Conservation (phyloP, 2,888 invertebrate genomes). For the Oxyteleia sp. region DNA sequence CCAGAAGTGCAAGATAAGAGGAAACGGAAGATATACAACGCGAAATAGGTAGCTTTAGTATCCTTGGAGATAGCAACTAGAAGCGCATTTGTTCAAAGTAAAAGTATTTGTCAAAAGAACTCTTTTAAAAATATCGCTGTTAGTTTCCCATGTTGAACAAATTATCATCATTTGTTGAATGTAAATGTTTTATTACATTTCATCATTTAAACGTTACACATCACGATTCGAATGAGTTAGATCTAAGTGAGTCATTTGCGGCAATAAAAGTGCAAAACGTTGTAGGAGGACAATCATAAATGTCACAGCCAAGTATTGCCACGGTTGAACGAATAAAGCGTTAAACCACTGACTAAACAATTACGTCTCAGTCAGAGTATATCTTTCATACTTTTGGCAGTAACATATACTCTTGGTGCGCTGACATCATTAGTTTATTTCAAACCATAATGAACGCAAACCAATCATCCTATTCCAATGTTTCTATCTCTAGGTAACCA, state of each 20-base stretch:
- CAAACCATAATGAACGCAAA: constrained; percentile 12
- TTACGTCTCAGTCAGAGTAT: constrained; percentile 19
- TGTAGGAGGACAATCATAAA: constrained; percentile 67
- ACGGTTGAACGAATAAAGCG: constrained; percentile 39
- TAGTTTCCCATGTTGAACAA: too few relatives aligned
- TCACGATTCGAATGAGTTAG: constrained; percentile 21
- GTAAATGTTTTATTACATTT: not conserved
- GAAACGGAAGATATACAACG: constrained; percentile 42
- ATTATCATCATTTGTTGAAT: too few relatives aligned
- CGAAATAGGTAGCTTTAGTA: constrained; percentile 46
- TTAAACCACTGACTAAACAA: constrained; percentile 47
- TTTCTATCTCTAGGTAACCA: not conserved
- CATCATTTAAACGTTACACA: constrained; percentile 20
- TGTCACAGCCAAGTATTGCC: constrained; percentile 47
- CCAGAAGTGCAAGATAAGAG: constrained; percentile 64
- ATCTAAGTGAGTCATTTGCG: constrained; percentile 55
- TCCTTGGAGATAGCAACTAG: constrained; percentile 12
- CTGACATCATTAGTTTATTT: constrained; percentile 26
- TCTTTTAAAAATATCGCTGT: not conserved
- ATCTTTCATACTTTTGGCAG: constrained; percentile 24
- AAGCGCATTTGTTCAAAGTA: constrained; percentile 13
- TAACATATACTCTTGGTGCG: constrained; percentile 8
- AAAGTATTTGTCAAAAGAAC: constrained; percentile 3
- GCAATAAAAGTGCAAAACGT: constrained; percentile 14
- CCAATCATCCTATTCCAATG: constrained; percentile 8